Conservation (phyloP, 2,113 vertebrate species). For the Antechinus stuartii region DNA sequence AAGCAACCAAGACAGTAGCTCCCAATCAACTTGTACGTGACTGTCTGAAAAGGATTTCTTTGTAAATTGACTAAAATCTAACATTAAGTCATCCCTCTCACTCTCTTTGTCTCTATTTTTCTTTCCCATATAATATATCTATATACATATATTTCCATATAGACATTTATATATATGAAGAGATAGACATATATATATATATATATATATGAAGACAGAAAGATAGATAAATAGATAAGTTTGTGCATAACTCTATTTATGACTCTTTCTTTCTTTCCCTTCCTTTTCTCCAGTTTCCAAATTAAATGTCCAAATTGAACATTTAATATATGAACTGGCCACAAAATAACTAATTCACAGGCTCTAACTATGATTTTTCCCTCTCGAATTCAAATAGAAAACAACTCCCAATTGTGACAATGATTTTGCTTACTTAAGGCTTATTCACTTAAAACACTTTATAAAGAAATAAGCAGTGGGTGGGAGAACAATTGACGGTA, state of each 20-base stretch:
- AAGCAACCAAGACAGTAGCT: conserved; percentile 53
- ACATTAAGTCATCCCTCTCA: conserved; percentile 20
- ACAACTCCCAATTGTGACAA: not conserved
- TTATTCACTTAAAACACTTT: not conserved
- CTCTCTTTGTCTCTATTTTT: not conserved
- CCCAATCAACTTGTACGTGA: conserved; percentile 58
- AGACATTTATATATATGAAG: not conserved
- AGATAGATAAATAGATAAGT: not conserved
- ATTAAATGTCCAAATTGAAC: not conserved
- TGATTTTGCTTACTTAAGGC: not conserved
- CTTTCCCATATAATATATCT: not conserved
- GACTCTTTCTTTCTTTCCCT: not conserved
- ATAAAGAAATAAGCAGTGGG: not conserved
- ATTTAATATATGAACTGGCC: not conserved
- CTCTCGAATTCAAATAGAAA: not conserved
- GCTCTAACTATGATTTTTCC: not conserved
- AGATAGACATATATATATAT: not conserved
- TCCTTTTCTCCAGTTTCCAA: not conserved
- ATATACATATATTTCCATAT: not conserved
- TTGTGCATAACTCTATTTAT: not conserved
- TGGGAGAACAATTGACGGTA: not conserved
- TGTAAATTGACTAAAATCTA: conserved; percentile 77
- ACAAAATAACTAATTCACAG: not conserved
- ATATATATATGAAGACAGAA: too few species aligned
- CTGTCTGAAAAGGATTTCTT: conserved; percentile 66